Percentiles rank a stretch among this genome's conserved stretches.
phyloP scores from a whole-genome alignment of 2,888 invertebrate genomes.

The Tridacna gigas region DNA sequence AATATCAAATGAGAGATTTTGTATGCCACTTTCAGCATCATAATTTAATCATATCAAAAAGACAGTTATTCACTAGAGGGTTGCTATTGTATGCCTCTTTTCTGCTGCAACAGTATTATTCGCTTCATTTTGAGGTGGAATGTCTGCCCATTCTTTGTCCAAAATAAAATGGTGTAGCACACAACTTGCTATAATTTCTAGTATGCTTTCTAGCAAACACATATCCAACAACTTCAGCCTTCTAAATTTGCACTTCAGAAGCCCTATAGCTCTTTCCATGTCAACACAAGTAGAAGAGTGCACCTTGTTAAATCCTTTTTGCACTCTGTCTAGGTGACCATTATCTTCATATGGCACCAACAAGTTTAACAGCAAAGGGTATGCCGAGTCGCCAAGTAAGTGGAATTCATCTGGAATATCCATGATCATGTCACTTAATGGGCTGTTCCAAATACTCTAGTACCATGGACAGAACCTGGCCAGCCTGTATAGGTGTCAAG shows the following conservation, averaged over 20 bases:
- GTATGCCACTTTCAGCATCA: no score
- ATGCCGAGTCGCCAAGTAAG: not conserved
- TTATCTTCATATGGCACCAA: no score
- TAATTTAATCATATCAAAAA: no score
- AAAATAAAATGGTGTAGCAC: no score
- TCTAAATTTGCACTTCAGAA: not conserved
- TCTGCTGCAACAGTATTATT: no score
- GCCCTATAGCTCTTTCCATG: not conserved
- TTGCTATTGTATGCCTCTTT: no score
- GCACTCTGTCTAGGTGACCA: not conserved
- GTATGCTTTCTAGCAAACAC: not conserved
- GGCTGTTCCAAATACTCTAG: not conserved
- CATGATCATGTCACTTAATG: not conserved
- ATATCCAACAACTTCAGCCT: not conserved
- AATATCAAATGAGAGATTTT: no score
- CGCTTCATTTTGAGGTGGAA: no score
- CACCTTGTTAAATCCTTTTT: not conserved
- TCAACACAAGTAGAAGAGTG: not conserved
- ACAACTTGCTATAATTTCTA: not conserved
- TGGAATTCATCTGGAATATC: not conserved
- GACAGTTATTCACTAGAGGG: no score
- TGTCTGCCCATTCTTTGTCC: no score
- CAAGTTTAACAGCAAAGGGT: no score
- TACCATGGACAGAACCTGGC: not conserved
- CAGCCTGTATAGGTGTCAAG: not conserved